phyloP scores from a whole-genome alignment of 2,888 invertebrate genomes.

The Apamea monoglypha region DNA sequence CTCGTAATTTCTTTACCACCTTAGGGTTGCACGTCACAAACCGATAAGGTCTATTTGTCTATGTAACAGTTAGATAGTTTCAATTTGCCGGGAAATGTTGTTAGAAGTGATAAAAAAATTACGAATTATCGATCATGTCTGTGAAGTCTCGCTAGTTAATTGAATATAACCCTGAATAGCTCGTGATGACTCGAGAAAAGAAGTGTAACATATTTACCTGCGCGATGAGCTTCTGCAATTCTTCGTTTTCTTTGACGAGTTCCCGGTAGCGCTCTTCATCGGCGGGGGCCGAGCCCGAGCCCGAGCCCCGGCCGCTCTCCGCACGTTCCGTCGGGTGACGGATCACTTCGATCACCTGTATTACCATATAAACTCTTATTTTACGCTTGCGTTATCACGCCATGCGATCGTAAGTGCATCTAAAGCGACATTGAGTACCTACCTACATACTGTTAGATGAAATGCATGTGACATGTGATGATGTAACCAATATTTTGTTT shows the following conservation, averaged over 20 bases:
- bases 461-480: neutral
- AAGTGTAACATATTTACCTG: conserved; percentile 91
- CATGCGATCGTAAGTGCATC: conserved; percentile 9
- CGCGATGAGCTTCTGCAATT: conserved; percentile 98
- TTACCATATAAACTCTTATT: conserved; percentile 23
- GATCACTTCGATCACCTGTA: conserved; percentile 96
- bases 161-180: neutral
- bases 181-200: neutral
- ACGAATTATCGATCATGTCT: neutral
- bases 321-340: conserved; percentile 96
- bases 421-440: conserved; percentile 17
- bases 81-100: neutral
- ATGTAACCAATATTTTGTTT: neutral
- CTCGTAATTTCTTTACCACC: neutral
- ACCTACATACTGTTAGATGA: neutral
- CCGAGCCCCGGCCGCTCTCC: conserved; percentile 95
- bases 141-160: neutral
- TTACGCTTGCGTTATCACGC: conserved; percentile 11
- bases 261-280: conserved; percentile 99
- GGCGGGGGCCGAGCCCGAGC: conserved; percentile 95
- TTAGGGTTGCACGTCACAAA: neutral
- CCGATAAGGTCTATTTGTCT: neutral
- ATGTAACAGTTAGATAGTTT: neutral
- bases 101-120: neutral
- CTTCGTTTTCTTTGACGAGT: conserved; percentile 98